Evolutionary conservation across 1,140 invertebrate genomes (phyloP).

Genomic region (Palaemon carinicauda): DNA sequence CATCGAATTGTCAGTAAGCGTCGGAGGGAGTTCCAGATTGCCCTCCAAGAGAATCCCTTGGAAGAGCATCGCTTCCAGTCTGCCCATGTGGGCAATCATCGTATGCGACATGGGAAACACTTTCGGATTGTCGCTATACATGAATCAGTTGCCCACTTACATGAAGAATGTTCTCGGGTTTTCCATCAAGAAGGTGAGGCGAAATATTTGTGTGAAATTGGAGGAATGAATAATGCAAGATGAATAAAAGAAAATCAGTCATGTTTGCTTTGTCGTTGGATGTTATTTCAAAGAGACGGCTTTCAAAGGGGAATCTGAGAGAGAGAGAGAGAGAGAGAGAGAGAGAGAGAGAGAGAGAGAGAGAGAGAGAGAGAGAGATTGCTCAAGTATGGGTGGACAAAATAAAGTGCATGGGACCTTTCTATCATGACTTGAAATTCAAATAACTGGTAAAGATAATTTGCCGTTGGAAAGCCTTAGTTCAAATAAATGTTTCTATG

Average conservation of each 20-base stretch:
- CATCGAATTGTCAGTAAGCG: slow-evolving; percentile 1
- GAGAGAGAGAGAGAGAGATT: no score
- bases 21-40: neutral
- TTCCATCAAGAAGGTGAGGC: slow-evolving; percentile 12
- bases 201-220: neutral
- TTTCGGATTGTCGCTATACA: neutral
- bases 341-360: no score
- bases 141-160: slow-evolving; percentile 20
- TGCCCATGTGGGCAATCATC: slow-evolving; percentile 4
- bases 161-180: slow-evolving; percentile 40
- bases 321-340: no score
- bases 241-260: neutral
- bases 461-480: no score
- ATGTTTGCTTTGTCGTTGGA: no score
- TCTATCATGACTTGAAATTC: no score
- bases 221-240: neutral
- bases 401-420: no score
- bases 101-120: neutral
- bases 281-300: no score
- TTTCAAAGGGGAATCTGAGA: no score
- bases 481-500: no score
- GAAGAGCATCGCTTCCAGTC: neutral
- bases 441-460: no score
- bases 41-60: neutral
- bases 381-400: no score